Conservation (phyloP, 1,140 invertebrate species). For the Glossosoma conforme region DNA sequence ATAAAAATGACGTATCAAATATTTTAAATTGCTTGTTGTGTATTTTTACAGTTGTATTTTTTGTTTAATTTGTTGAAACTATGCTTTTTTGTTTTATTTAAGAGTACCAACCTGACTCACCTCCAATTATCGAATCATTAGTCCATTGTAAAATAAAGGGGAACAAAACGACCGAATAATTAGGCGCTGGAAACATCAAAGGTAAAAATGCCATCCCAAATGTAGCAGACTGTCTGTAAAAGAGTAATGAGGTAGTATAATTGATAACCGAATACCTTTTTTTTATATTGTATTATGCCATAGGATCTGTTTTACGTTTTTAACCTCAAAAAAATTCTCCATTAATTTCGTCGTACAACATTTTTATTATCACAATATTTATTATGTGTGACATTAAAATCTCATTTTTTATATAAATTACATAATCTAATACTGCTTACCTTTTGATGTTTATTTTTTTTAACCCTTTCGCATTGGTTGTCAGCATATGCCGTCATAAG, state of each 20-base stretch:
- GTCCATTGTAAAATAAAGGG: conserved; percentile 6
- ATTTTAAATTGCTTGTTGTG: too few relatives aligned
- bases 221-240: neutral
- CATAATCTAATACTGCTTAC: neutral
- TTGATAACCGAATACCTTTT: conserved; percentile 10
- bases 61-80: too few relatives aligned
- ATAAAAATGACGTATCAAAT: too few relatives aligned
- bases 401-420: too few relatives aligned
- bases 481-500: too few relatives aligned
- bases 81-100: too few relatives aligned
- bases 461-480: too few relatives aligned
- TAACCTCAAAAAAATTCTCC: neutral
- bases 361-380: too few relatives aligned
- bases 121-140: conserved; percentile 16
- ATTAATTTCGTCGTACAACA: neutral
- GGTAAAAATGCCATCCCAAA: conserved; percentile 6
- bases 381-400: too few relatives aligned
- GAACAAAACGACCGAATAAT: conserved; percentile 12
- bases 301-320: neutral
- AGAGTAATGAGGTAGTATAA: conserved; percentile 18
- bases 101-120: too few relatives aligned
- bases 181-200: conserved; percentile 17
- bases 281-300: neutral
- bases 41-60: too few relatives aligned
- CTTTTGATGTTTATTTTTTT: neutral